These are phyloP conservation scores for Aplodontia rufa DNA, from an alignment of 2,113 vertebrate genomes.

Conservation along the genomic window DNA sequence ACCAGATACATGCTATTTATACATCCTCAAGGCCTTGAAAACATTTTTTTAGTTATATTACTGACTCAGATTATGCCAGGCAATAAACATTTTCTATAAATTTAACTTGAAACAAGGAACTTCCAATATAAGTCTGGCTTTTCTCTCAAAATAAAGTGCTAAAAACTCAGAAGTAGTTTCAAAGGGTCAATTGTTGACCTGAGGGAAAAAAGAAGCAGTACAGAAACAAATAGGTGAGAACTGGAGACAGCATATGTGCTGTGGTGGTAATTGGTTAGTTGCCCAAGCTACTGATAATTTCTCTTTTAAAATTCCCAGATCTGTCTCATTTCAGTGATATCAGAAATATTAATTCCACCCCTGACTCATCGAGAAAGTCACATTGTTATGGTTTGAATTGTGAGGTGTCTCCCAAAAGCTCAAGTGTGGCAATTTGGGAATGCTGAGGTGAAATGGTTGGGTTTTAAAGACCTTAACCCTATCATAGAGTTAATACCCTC, in stretches of 20 bases:
- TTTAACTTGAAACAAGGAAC: background rate
- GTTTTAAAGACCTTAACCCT: too few species aligned
- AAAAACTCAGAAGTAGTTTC: background rate
- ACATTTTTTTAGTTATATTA: background rate
- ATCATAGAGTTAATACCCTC: too few species aligned
- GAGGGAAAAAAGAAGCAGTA: background rate
- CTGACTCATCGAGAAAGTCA: background rate
- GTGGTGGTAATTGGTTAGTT: background rate
- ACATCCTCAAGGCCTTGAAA: background rate
- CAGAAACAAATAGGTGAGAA: background rate
- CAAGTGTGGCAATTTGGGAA: too few species aligned
- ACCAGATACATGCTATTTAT: background rate
- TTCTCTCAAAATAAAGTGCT: background rate
- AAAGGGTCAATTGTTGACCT: background rate
- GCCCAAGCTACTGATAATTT: background rate
- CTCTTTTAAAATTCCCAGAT: background rate
- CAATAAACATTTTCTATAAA: background rate
- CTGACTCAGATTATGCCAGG: background rate
- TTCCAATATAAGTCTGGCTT: background rate
- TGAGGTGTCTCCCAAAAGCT: too few species aligned
- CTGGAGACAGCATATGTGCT: background rate
- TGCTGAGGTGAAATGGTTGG: too few species aligned
- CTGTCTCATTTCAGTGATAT: background rate
- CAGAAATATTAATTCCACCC: background rate
- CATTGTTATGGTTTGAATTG: too few species aligned